Evolutionary conservation across 2,888 invertebrate genomes (phyloP), one percentile per base, ranked within the genome.

Genomic region (Coelinius sp.): DNA sequence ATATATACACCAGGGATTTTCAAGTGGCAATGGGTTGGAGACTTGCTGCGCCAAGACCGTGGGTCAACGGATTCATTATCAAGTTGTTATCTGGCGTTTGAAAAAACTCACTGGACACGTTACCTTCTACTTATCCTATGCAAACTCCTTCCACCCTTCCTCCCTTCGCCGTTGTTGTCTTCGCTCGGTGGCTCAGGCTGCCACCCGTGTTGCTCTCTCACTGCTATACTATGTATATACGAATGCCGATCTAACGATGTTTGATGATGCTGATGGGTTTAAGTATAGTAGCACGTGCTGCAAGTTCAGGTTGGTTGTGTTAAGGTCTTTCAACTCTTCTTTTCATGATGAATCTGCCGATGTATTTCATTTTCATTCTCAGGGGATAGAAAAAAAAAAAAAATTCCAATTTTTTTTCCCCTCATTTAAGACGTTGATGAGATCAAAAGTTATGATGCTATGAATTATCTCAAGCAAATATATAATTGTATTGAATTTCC

Each of bases 51-150:
- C 24, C 20, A 8, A 14, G 22, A 77, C 78, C 79, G 76, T 76
- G 76, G 80, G 77, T 83, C 83, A 81, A 76, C 71, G 78, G 79
- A 76, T 74, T 82, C 82, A 81, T 83, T 83, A 83, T 83, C 83
- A 81, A 80, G 75, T 79, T 82, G 82, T 84, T 83, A 84, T 83
- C 83, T 82, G 63, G 63, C 63, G 41, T 41, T 63, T 63, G n/a
- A 41, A 63, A 63, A 38, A 63, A 63, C 6, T 12, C 20, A 63
- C 63, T 63, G 63, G 63, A 63, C 63, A 63, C 41, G 63, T 41
- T 63, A 24, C 41, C 63, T 41, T 63, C 63, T 63, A 41, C 41
- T 63, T 44, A 63, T 63, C 38, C 63, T 24, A 24, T 31, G 22
- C 20, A n/a, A n/a, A 14, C 14, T 56, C 22, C n/a, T 22, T 41